Percentiles rank a stretch among this genome's conserved stretches.
phyloP scores from a whole-genome alignment of 2,113 vertebrate species.

The Nycticryphes semicollaris region DNA sequence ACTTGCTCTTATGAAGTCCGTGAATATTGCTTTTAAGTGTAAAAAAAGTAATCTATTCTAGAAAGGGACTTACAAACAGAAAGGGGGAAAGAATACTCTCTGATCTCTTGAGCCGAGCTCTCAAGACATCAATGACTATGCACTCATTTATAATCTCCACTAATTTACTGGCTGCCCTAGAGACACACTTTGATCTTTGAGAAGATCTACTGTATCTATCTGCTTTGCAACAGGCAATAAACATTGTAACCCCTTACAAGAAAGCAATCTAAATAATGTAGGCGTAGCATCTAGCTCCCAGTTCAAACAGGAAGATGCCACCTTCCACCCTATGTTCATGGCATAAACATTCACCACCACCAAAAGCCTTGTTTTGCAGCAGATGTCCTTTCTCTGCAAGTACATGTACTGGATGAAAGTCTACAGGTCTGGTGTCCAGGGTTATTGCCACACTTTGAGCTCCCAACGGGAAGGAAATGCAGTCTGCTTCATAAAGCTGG shows the following conservation, averaged over 20 bases:
- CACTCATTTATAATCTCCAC: conserved; percentile 63
- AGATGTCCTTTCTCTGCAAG: neutral
- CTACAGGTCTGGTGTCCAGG: neutral
- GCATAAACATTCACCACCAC: conserved; percentile 14
- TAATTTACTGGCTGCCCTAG: conserved; percentile 68
- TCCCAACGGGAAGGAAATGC: neutral
- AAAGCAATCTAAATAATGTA: conserved; percentile 21
- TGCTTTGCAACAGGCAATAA: conserved; percentile 55
- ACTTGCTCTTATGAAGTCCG: conserved; percentile 59
- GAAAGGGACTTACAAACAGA: conserved; percentile 53
- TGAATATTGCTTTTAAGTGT: conserved; percentile 68
- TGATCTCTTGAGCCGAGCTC: conserved; percentile 63
- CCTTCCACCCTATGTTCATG: neutral
- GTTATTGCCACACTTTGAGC: neutral
- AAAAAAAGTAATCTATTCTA: conserved; percentile 55
- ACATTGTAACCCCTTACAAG: conserved; percentile 16
- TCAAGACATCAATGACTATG: conserved; percentile 60
- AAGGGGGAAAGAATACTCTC: conserved; percentile 52
- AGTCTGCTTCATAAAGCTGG: neutral
- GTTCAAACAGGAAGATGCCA: conserved; percentile 33
- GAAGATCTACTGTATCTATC: conserved; percentile 60
- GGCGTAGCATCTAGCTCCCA: neutral
- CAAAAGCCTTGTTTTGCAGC: neutral
- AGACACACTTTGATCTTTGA: conserved; percentile 68
- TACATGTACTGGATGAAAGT: neutral